Evolutionary conservation across 2,797 vertebrate genomes (phyloP), one percentile per base, ranked within the genome.

Genomic region (Rhynchotus rufescens): DNA sequence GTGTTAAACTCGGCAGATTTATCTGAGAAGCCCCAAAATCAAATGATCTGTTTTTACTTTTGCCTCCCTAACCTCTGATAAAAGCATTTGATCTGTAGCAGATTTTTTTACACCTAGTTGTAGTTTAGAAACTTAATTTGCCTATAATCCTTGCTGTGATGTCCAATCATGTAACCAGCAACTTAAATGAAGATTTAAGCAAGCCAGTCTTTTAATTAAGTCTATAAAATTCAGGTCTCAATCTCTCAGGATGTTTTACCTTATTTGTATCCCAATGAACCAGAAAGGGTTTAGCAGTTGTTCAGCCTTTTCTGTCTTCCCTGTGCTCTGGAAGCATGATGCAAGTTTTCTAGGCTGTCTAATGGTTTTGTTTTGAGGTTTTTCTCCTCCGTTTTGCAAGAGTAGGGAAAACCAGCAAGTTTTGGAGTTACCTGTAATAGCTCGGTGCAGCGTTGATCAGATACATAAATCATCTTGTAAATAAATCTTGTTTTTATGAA

Each of bases 81-180:
- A 68, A 40, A 73, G 32, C 10, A 38, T 20, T 2, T 2, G 0
- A 9, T 16, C 40, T n/a, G 1, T 1, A 1, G 12, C 32, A 3
- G 12, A n/a, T 10, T 73, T 88, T 56, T 68, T 66, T 44, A 61
- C 34, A 22, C 0, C 0, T 40, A 51, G n/a, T n/a, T 59, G 17
- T 56, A 21, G 30, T 44, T 49, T 22, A 15, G 67, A 49, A 92
- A 34, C 3, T 1, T 9, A 4, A 32, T 84, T 84, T 74, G n/a
- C 52, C 30, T 14, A 15, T 93, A n/a, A 2, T 45, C 40, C 22
- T 32, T 32, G 42, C 3, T 22, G 4, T 34, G 17, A 1, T 3
- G 0, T 26, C 54, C 66, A 22, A 44, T 10, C 49, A 75, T 22
- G 3, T 9, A 82, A 28, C 16, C 47, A 60, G 40, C 38, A 56